Evolutionary conservation across 1,140 invertebrate species (phyloP), one percentile per base, ranked within the genome.

Genomic region (Ceratosolen solmsi): DNA sequence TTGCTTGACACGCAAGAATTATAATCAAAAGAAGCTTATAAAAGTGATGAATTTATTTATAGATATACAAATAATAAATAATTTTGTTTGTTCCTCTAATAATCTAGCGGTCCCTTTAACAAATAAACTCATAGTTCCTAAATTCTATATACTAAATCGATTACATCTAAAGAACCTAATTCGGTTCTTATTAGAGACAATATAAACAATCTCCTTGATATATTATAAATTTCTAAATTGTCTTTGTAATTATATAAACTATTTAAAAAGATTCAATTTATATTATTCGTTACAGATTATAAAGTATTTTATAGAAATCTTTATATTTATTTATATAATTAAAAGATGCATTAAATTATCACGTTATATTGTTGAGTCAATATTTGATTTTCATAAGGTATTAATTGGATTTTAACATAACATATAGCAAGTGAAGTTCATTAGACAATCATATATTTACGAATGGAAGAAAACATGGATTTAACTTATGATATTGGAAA

Each of bases 61-160:
- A 22, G 25, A 46, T 74, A 51, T 22, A 25, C 56, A 70, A 33
- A 70, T 30, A 70, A 70, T 70, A 78, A 78, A 68, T 70, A 68
- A 51, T 70, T 78, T 78, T n/a, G 58, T 60, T 56, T 25, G 5
- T 56, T 0, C 2, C 11, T 38, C n/a, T n/a, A n/a, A n/a, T n/a
- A n/a, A n/a, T n/a, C n/a, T n/a, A n/a, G n/a, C n/a, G n/a, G n/a
- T n/a, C n/a, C n/a, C n/a, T n/a, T n/a, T n/a, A n/a, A n/a, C n/a
- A n/a, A n/a, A n/a, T n/a, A 58, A 74, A 58, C n/a, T 74, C 22
- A 38, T 58, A 27, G 5, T 73, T 22, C 17, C 72, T 74, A 58
- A 54, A 22, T 15, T 54, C 17, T 54, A 54, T 54, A 60, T n/a
- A n/a, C n/a, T n/a, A n/a, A n/a, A n/a, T n/a, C n/a, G n/a, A n/a